Evolutionary conservation across 1,140 invertebrate species (phyloP).

Genomic region (Nephotettix cincticeps): DNA sequence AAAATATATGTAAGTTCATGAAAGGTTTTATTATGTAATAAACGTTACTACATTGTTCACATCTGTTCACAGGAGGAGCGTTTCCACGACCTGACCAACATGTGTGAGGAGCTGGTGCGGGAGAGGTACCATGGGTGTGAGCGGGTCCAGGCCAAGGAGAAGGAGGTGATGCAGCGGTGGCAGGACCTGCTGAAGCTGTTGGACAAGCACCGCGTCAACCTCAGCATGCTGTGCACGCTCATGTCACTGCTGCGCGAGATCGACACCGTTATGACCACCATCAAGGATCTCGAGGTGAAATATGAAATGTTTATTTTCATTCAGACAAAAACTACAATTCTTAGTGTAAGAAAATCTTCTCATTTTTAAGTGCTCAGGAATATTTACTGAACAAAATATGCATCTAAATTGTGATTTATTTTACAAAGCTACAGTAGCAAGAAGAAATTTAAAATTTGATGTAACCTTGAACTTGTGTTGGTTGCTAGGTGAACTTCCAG

Average conservation of each 20-base stretch:
- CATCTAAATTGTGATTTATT: no score
- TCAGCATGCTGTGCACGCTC: conserved; percentile 73
- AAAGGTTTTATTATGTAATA: no score
- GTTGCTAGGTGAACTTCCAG: conserved; percentile 68
- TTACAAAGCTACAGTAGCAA: no score
- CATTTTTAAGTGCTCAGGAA: no score
- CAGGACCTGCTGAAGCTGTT: conserved; percentile 79
- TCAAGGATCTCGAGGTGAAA: conserved; percentile 79
- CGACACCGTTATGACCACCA: conserved; percentile 82
- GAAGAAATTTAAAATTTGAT: no score
- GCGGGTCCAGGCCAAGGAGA: conserved; percentile 75
- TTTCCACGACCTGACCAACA: conserved; percentile 88
- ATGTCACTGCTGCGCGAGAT: conserved; percentile 88
- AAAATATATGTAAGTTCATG: no score
- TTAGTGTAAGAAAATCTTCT: no score
- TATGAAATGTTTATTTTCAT: no score
- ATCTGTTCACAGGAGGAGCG: conserved; percentile 83
- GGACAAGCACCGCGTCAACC: conserved; percentile 78
- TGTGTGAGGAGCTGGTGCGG: conserved; percentile 85
- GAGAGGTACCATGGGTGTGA: conserved; percentile 93
- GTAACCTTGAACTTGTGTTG: conserved; percentile 6
- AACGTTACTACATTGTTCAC: no score
- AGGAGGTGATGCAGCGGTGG: conserved; percentile 88
- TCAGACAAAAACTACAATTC: no score
- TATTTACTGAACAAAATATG: no score